A percentile compares a stretch with the other conserved stretches of the same genome.
Evolutionary conservation across 2,113 vertebrate genomes (phyloP).

Genomic region (Hemicordylus capensis): DNA sequence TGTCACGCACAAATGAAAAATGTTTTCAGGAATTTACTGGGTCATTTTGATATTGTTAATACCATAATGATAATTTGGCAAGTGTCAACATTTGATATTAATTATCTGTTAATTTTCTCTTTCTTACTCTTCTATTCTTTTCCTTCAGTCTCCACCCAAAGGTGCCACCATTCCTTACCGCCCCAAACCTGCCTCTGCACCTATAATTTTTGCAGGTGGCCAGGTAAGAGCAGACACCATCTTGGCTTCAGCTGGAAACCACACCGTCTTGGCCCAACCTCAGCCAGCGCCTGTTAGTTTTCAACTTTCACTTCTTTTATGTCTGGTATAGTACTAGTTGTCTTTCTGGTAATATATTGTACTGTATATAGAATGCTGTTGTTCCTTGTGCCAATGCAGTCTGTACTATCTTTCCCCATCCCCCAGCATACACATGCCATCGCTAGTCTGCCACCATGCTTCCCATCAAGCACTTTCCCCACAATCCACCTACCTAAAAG

Average conservation of each 20-base stretch:
- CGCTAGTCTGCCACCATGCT: too few relatives aligned
- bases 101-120: conserved; percentile 34
- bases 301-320: conserved; percentile 71
- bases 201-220: conserved; percentile 82
- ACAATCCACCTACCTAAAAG: not conserved
- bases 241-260: conserved; percentile 83
- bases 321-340: conserved; percentile 73
- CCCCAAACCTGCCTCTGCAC: conserved; percentile 85
- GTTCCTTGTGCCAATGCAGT: not conserved
- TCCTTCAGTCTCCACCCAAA: conserved; percentile 89
- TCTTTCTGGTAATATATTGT: conserved; percentile 31
- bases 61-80: not conserved
- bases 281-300: conserved; percentile 88
- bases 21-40: not conserved
- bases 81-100: not conserved
- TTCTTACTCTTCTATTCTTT: conserved; percentile 62
- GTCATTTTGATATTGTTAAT: not conserved
- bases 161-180: conserved; percentile 93
- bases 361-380: not conserved
- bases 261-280: conserved; percentile 86
- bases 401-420: too few relatives aligned
- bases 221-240: conserved; percentile 82
- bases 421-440: too few relatives aligned
- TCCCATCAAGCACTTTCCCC: not conserved
- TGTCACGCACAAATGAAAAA: not conserved